Conservation (phyloP, 2,113 vertebrate species). For the Formicarius rufipectus region DNA sequence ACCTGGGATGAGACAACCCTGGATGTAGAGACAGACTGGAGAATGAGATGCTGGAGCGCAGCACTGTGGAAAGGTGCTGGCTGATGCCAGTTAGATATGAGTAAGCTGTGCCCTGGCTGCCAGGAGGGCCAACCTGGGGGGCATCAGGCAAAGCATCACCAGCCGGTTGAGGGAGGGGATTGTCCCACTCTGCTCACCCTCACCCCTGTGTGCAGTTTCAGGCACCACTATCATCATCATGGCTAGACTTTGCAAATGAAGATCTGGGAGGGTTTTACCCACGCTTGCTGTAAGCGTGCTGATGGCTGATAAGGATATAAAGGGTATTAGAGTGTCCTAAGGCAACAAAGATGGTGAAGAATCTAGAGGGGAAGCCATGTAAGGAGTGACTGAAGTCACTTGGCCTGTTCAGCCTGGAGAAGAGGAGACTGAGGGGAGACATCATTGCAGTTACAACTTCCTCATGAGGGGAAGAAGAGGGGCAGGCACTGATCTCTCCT, state of each 20-base stretch:
- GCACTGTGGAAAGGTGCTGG: neutral
- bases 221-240: neutral
- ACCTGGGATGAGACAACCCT: neutral
- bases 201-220: neutral
- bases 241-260: too few species aligned
- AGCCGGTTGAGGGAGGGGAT: too few species aligned
- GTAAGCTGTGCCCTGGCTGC: neutral
- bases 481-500: neutral
- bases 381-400: neutral
- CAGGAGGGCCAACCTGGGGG: neutral
- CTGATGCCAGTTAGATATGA: neutral
- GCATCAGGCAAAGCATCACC: too few species aligned
- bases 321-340: neutral
- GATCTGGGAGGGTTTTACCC: too few species aligned
- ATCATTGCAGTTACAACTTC: neutral
- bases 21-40: neutral
- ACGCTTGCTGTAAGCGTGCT: too few species aligned
- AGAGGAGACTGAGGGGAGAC: neutral
- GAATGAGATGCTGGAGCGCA: neutral
- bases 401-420: neutral
- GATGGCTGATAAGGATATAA: neutral
- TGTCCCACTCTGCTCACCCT: accelerated
- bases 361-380: neutral
- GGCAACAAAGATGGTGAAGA: neutral
- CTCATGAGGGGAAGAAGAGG: neutral